These are phyloP conservation scores for Pontoporia blainvillei DNA, from an alignment of 2,113 vertebrate species.

Conservation along the genomic window DNA sequence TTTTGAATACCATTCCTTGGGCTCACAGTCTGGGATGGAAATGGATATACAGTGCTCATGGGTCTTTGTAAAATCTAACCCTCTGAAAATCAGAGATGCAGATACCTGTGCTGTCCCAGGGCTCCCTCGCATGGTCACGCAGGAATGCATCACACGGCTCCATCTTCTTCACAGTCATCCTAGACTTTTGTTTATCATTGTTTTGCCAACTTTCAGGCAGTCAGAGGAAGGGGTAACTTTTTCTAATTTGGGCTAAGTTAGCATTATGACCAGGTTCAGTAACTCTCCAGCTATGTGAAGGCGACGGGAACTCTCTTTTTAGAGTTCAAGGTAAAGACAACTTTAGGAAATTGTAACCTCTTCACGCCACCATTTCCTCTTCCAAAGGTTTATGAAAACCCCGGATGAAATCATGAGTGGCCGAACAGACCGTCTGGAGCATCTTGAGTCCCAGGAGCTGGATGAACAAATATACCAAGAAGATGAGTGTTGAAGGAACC, in stretches of 20 bases:
- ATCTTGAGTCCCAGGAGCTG: constrained; percentile 95
- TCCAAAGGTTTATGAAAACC: constrained; percentile 96
- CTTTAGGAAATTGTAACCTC: neutral
- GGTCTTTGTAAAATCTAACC: neutral
- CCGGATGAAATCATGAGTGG: constrained; percentile 99
- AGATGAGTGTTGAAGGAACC: constrained; percentile 90
- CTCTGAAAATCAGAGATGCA: neutral
- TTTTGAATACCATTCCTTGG: neutral
- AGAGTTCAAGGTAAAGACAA: neutral
- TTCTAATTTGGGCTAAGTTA: neutral
- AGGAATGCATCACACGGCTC: no score
- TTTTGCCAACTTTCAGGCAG: neutral
- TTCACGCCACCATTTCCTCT: neutral
- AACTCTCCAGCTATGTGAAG: neutral
- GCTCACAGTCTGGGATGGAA: neutral
- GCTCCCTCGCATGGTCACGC: fast-evolving
- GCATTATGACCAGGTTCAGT: fast-evolving
- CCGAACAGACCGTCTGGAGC: constrained; percentile 94
- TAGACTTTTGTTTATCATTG: neutral
- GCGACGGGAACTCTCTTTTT: neutral
- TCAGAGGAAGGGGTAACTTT: neutral
- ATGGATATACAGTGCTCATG: neutral
- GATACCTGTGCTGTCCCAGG: neutral
- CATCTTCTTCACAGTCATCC: neutral
- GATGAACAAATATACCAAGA: constrained; percentile 97